Percentiles rank a stretch among this genome's conserved stretches.
Evolutionary conservation across 1,140 invertebrate genomes (phyloP).

Genomic region (Branchinecta lynchi): DNA sequence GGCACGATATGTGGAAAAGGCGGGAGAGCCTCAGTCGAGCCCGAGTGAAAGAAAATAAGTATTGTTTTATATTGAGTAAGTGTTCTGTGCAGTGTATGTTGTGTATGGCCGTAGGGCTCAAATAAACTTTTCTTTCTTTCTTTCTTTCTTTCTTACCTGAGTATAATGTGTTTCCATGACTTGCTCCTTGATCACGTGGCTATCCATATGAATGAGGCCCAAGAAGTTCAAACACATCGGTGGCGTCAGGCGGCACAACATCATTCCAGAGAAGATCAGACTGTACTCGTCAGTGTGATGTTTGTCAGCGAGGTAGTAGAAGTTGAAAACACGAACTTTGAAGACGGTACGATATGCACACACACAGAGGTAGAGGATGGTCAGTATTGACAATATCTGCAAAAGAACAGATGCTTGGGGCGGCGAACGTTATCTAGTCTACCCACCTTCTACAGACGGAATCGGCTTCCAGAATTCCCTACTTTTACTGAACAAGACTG

Average conservation of each 20-base stretch:
- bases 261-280: conserved; percentile 89
- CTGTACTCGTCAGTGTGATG: conserved; percentile 98
- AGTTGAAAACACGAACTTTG: conserved; percentile 86
- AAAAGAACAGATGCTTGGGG: conserved; percentile 26
- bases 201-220: conserved; percentile 94
- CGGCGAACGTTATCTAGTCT: too few species aligned
- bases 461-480: too few species aligned
- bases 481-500: too few species aligned
- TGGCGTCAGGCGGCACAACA: conserved; percentile 89
- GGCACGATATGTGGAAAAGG: too few species aligned
- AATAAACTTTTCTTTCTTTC: too few species aligned
- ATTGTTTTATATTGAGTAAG: too few species aligned
- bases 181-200: conserved; percentile 71
- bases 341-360: conserved; percentile 97
- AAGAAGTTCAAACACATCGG: conserved; percentile 97
- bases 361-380: conserved; percentile 86
- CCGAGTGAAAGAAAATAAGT: too few species aligned
- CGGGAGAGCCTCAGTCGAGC: too few species aligned
- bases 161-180: conserved; percentile 75
- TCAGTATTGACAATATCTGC: conserved; percentile 65
- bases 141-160: conserved; percentile 46
- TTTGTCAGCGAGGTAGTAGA: conserved; percentile 90
- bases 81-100: too few species aligned
- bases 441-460: too few species aligned
- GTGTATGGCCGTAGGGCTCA: too few species aligned